phyloP scores from a whole-genome alignment of 2,797 vertebrate species.

The Chelidonichthys spinosus region DNA sequence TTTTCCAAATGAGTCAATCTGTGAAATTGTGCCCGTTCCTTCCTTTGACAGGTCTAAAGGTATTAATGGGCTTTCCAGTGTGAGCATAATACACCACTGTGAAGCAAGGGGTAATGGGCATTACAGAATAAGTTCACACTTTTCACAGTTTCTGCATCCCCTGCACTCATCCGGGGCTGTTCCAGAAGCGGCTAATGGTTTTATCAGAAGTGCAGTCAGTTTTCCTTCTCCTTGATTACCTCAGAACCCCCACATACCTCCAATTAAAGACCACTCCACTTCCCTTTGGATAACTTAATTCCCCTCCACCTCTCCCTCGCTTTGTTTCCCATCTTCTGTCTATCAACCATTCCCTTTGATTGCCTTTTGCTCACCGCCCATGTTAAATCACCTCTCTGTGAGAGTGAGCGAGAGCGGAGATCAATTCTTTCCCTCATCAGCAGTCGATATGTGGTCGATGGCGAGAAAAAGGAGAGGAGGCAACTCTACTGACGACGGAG shows the following conservation, averaged over 20 bases:
- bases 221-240: slow-evolving; percentile 71
- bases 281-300: slow-evolving; percentile 66
- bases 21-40: background rate
- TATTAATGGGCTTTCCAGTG: background rate
- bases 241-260: slow-evolving; percentile 64
- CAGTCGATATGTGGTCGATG: slow-evolving; percentile 74
- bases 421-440: slow-evolving; percentile 70
- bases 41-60: background rate
- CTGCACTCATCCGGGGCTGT: slow-evolving; percentile 3
- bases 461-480: slow-evolving; percentile 61
- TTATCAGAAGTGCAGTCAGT: slow-evolving; percentile 60
- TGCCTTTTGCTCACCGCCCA: slow-evolving; percentile 53
- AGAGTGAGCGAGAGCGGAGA: slow-evolving; percentile 40
- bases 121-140: slow-evolving; percentile 4
- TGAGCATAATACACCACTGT: background rate
- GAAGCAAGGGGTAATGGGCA: background rate
- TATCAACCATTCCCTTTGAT: slow-evolving; percentile 58
- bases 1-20: background rate
- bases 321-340: slow-evolving; percentile 48
- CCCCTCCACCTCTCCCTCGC: slow-evolving; percentile 39
- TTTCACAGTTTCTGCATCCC: background rate
- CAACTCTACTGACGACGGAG: slow-evolving; percentile 68
- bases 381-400: slow-evolving; percentile 54
- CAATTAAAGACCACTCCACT: slow-evolving; percentile 68
- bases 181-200: slow-evolving; percentile 70